Conservation (phyloP, 2,113 vertebrate species). For the Ictalurus furcatus region DNA sequence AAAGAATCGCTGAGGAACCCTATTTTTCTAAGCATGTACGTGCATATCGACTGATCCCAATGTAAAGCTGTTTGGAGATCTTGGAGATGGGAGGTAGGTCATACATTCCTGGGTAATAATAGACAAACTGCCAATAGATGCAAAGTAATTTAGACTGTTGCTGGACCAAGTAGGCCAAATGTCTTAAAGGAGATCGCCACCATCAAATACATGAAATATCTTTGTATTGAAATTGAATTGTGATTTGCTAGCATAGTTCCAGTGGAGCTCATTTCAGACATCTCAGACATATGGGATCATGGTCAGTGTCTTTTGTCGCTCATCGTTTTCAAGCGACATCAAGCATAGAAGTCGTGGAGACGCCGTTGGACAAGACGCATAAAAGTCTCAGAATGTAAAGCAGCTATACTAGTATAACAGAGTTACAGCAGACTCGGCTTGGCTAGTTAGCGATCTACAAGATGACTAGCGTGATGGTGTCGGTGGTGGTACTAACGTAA, state of each 20-base stretch:
- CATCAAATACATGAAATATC: background rate
- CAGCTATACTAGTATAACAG: background rate
- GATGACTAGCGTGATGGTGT: background rate
- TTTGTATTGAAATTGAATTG: background rate
- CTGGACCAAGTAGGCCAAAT: background rate
- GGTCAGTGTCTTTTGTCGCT: background rate
- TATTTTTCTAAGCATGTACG: background rate
- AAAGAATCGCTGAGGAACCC: background rate
- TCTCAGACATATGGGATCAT: background rate
- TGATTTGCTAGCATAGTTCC: background rate
- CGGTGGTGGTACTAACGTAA: background rate
- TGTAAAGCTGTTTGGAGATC: background rate
- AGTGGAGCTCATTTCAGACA: background rate
- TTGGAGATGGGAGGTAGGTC: background rate
- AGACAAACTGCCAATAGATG: background rate
- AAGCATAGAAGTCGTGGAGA: background rate
- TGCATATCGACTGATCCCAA: background rate
- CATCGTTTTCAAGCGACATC: background rate
- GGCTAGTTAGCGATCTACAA: background rate
- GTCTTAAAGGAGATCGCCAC: background rate
- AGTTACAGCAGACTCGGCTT: background rate
- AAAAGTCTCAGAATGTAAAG: background rate
- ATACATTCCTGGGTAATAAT: background rate
- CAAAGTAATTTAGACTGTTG: background rate
- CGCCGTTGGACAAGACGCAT: background rate